Evolutionary conservation across 2,113 vertebrate species (phyloP).

Genomic region (Porphyrio hochstetteri): DNA sequence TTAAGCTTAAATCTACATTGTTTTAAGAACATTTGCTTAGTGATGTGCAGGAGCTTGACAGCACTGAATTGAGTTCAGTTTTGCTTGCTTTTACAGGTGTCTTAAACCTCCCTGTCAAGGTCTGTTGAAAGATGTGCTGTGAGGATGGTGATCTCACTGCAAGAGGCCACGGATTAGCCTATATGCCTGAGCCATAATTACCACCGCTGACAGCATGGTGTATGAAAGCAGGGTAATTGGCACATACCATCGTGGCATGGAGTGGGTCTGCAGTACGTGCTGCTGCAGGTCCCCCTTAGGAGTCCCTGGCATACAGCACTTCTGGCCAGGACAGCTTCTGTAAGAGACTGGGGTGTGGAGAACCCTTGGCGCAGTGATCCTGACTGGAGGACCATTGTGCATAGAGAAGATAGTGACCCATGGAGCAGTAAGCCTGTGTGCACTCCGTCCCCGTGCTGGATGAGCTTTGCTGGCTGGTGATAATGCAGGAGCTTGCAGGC

Average conservation of each 20-base stretch:
- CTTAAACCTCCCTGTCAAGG: neutral
- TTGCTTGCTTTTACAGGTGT: neutral
- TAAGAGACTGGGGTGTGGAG: neutral
- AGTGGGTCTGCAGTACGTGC: neutral
- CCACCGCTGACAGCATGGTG: fast-evolving
- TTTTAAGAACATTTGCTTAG: neutral
- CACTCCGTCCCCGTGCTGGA: fast-evolving
- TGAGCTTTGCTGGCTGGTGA: fast-evolving
- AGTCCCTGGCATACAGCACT: neutral
- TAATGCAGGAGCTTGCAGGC: fast-evolving
- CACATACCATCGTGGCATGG: fast-evolving
- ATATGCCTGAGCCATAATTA: neutral
- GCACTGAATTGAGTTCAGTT: neutral
- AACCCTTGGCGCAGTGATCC: neutral
- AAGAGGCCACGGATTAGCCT: neutral
- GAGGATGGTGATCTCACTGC: neutral
- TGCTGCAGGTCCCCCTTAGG: fast-evolving
- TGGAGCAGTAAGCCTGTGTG: neutral
- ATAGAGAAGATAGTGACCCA: fast-evolving
- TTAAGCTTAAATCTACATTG: neutral
- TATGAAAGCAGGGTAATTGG: neutral
- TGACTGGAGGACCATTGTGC: neutral
- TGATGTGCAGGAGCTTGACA: neutral
- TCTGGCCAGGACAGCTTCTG: neutral
- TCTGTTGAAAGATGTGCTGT: neutral